phyloP scores from a whole-genome alignment of 2,888 invertebrate species.

The Eristalis intricaria region DNA sequence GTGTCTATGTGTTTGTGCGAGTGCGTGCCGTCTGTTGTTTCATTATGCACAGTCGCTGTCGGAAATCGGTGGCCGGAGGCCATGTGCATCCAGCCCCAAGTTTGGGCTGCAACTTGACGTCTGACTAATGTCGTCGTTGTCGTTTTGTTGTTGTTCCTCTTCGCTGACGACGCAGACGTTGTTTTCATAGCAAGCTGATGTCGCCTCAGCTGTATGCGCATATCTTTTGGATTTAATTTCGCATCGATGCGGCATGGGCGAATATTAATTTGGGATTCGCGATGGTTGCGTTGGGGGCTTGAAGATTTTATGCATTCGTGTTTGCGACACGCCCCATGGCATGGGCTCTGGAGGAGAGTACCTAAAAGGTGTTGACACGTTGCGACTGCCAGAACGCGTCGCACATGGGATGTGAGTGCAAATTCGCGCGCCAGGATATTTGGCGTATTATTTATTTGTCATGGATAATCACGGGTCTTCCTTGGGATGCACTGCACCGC shows the following conservation, averaged over 20 bases:
- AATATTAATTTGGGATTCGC: constrained; percentile 62
- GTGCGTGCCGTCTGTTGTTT: constrained; percentile 21
- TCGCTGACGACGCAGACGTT: constrained; percentile 7
- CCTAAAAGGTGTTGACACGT: constrained; percentile 64
- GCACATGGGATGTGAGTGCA: constrained; percentile 14
- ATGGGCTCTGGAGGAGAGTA: neutral
- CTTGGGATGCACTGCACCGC: constrained; percentile 53
- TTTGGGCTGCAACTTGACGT: constrained; percentile 57
- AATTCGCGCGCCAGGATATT: constrained; percentile 62
- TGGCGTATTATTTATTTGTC: constrained; percentile 68
- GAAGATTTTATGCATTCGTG: constrained; percentile 58
- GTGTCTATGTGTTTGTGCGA: constrained; percentile 2
- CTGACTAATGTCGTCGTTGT: constrained; percentile 63
- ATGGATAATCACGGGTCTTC: constrained; percentile 60
- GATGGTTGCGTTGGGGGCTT: constrained; percentile 23
- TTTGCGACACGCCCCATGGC: constrained; percentile 55
- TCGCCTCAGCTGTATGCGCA: constrained; percentile 20
- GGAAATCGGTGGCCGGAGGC: constrained; percentile 69
- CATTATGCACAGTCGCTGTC: constrained; percentile 62
- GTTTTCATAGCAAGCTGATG: neutral
- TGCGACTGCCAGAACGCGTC: constrained; percentile 20
- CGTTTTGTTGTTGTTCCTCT: constrained; percentile 21
- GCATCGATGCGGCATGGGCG: constrained; percentile 44
- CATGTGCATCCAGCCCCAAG: constrained; percentile 69
- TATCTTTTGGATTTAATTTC: constrained; percentile 55